A percentile compares a stretch with the other conserved stretches of the same genome.
These are phyloP conservation scores for Jacana jacana DNA, from an alignment of 2,113 vertebrate species.

Conservation along the genomic window DNA sequence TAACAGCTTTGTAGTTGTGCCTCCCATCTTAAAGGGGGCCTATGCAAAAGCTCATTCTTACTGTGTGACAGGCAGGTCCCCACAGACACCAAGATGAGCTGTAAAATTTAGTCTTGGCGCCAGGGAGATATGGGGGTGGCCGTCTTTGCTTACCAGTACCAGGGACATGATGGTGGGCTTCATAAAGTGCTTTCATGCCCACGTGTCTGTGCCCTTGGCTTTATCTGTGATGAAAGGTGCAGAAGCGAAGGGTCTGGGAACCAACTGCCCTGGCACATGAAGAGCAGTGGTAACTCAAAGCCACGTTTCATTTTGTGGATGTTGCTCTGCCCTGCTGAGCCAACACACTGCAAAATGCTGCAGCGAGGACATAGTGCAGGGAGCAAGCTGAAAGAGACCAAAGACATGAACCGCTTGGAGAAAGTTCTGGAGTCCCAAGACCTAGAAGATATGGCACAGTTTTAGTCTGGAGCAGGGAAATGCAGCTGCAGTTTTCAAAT, in stretches of 20 bases:
- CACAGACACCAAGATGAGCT: neutral
- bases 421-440: neutral
- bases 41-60: neutral
- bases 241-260: neutral
- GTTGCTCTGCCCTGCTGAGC: neutral
- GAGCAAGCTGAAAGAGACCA: neutral
- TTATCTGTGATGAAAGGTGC: accelerated
- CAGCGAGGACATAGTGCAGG: neutral
- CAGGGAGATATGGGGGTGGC: neutral
- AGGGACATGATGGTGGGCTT: neutral
- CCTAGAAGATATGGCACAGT: neutral
- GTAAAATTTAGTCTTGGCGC: neutral
- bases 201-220: neutral
- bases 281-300: neutral
- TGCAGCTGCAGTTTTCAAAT: neutral
- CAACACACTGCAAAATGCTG: neutral
- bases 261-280: accelerated
- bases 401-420: neutral
- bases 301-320: neutral
- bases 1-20: neutral
- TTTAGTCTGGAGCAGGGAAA: neutral
- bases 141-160: neutral
- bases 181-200: neutral
- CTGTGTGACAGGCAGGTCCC: neutral
- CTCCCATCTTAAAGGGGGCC: neutral